These are phyloP conservation scores for Lepus americanus DNA, from an alignment of 2,113 vertebrate species.

Conservation along the genomic window DNA sequence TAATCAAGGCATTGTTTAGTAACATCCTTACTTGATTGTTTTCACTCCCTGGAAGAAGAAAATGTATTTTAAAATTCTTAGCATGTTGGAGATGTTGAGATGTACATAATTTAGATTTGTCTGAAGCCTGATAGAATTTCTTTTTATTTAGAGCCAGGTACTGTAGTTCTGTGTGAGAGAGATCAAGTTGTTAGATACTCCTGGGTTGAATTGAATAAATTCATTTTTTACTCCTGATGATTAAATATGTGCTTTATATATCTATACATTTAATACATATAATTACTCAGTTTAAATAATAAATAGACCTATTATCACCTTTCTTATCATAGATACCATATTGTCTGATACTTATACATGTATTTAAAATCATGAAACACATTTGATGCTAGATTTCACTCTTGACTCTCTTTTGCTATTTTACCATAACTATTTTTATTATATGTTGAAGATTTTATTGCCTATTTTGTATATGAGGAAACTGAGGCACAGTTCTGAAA, in stretches of 20 bases:
- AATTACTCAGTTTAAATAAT: neutral
- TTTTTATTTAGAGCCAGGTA: neutral
- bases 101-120: slow-evolving; percentile 3
- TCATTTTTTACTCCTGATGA: neutral
- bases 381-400: neutral
- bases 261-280: neutral
- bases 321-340: neutral
- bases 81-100: neutral
- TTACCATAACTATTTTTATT: neutral
- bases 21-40: slow-evolving; percentile 33
- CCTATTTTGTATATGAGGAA: neutral
- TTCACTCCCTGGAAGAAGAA: neutral
- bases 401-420: neutral
- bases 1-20: slow-evolving; percentile 58
- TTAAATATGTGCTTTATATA: neutral
- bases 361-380: slow-evolving; percentile 6
- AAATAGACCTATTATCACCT: neutral
- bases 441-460: neutral
- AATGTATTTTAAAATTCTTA: slow-evolving; percentile 13
- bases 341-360: neutral
- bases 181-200: neutral
- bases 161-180: neutral
- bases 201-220: neutral
- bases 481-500: neutral
- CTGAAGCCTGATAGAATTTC: neutral